Conservation (phyloP, 1,140 invertebrate species). For the Drosophila ananassae region DNA sequence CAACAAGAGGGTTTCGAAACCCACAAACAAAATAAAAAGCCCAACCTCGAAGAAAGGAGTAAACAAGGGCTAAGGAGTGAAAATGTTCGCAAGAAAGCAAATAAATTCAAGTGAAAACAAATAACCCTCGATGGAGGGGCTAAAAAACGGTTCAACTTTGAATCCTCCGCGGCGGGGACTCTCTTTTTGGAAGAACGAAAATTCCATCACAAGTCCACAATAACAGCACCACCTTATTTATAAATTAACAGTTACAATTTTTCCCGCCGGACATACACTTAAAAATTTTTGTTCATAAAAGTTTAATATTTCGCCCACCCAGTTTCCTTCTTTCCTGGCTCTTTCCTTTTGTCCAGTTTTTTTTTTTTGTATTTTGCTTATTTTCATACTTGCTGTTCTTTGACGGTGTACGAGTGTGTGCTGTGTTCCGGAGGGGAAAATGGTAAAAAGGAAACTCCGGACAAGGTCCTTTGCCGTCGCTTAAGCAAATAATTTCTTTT, state of each 20-base stretch:
- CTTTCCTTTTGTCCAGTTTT: constrained; percentile 5
- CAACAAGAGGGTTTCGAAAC: constrained; percentile 13
- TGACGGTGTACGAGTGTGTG: constrained; percentile 20
- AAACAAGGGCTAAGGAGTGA: constrained; percentile 58
- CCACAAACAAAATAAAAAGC: constrained; percentile 15
- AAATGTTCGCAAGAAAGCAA: constrained; percentile 70
- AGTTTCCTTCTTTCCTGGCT: constrained; percentile 4
- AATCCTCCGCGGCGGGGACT: constrained; percentile 6
- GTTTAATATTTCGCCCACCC: constrained; percentile 57
- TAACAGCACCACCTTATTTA: constrained; percentile 74
- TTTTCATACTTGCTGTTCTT: constrained; percentile 44
- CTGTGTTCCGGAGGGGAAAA: constrained; percentile 29
- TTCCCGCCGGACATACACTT: constrained; percentile 75
- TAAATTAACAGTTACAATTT: constrained; percentile 80
- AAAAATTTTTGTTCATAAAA: constrained; percentile 71
- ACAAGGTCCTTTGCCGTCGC: constrained; percentile 69
- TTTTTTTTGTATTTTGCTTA: constrained; percentile 29
- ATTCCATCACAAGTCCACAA: constrained; percentile 46
- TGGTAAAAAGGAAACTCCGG: constrained; percentile 47
- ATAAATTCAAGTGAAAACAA: constrained; percentile 79
- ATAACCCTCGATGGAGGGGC: constrained; percentile 42
- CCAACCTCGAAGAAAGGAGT: constrained; percentile 20
- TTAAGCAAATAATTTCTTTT: constrained; percentile 81
- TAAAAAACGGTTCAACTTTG: background rate
- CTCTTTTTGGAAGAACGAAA: constrained; percentile 1